Evolutionary conservation across 2,113 vertebrate species (phyloP).

Genomic region (Aplodontia rufa): DNA sequence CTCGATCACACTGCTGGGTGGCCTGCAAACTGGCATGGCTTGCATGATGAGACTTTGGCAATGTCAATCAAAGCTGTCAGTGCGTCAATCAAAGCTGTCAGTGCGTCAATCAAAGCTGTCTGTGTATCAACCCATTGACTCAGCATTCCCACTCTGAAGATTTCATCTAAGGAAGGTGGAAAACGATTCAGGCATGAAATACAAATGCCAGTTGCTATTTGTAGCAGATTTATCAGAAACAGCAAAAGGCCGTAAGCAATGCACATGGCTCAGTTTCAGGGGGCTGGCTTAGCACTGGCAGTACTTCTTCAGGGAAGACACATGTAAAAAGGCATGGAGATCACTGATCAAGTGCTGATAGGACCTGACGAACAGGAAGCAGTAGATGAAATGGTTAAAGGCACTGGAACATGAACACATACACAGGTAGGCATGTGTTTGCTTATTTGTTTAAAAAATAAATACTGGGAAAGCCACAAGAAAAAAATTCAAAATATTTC

Average conservation of each 20-base stretch:
- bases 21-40: background rate
- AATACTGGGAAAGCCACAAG: background rate
- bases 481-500: conserved; percentile 24
- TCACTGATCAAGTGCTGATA: background rate
- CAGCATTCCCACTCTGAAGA: background rate
- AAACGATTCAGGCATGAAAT: background rate
- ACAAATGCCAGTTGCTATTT: background rate
- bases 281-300: background rate
- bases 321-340: background rate
- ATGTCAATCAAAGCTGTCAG: background rate
- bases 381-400: background rate
- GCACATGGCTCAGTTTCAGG: background rate
- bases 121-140: background rate
- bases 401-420: background rate
- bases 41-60: background rate
- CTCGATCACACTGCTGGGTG: background rate
- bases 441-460: background rate
- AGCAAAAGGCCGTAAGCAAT: background rate
- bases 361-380: background rate
- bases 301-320: background rate
- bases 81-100: background rate
- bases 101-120: background rate
- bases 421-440: background rate
- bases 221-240: conserved; percentile 4
- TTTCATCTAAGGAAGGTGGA: background rate